These are phyloP conservation scores for Crotalus horridus DNA, from an alignment of 2,113 vertebrate species.

Conservation along the genomic window DNA sequence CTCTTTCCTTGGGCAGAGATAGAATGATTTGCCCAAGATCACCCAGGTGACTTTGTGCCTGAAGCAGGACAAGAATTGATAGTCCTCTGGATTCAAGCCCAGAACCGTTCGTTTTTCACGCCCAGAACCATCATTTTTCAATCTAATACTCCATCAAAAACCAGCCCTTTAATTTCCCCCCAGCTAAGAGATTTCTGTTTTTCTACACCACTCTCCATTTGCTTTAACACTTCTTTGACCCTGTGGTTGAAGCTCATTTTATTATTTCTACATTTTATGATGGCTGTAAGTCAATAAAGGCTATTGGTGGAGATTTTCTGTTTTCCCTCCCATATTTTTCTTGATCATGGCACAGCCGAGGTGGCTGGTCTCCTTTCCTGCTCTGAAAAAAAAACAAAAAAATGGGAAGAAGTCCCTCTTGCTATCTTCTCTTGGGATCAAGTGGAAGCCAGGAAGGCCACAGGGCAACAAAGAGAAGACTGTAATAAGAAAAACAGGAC, in stretches of 20 bases:
- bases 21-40: neutral
- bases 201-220: neutral
- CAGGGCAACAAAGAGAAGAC: neutral
- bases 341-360: neutral
- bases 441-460: neutral
- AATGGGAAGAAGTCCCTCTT: neutral
- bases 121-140: neutral
- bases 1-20: neutral
- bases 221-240: neutral
- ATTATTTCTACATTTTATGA: neutral
- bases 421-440: neutral
- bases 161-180: neutral
- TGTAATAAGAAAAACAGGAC: neutral
- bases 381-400: neutral
- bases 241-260: neutral
- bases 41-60: neutral
- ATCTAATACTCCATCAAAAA: neutral
- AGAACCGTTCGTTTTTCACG: neutral
- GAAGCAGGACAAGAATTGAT: neutral
- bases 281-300: neutral
- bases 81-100: neutral
- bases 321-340: neutral
- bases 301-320: neutral
- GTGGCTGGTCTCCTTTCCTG: neutral
- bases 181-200: neutral